A percentile compares a stretch with the other conserved stretches of the same genome.
Evolutionary conservation across 2,797 vertebrate species (phyloP).

Genomic region (Morus bassanus): DNA sequence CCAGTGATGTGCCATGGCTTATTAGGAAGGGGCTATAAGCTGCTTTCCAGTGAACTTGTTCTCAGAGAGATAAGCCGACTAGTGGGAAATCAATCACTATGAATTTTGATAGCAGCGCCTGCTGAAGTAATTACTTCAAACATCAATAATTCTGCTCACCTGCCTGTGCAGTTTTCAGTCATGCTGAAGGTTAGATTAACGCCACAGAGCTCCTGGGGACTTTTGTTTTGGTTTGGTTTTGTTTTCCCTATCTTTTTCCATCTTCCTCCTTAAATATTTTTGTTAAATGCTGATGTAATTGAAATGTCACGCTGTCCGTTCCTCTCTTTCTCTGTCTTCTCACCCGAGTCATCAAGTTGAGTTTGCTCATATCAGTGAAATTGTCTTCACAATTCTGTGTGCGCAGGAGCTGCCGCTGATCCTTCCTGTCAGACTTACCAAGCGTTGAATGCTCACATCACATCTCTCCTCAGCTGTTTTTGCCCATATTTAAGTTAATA

Average conservation of each 20-base stretch:
- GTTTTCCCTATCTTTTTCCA: neutral
- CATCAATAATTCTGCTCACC: constrained; percentile 68
- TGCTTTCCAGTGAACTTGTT: constrained; percentile 62
- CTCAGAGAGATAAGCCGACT: constrained; percentile 67
- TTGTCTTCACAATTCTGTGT: neutral
- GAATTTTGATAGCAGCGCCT: constrained; percentile 68
- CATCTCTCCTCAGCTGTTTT: neutral
- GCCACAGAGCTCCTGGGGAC: neutral
- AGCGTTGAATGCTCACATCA: neutral
- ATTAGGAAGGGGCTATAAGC: constrained; percentile 71
- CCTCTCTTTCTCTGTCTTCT: constrained; percentile 18
- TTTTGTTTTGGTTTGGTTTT: constrained; percentile 20
- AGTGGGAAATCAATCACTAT: constrained; percentile 71
- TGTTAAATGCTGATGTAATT: constrained; percentile 7
- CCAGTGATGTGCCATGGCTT: constrained; percentile 59
- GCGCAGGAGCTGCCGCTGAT: neutral
- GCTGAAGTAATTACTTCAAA: constrained; percentile 67
- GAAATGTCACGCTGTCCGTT: neutral
- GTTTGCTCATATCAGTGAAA: constrained; percentile 17
- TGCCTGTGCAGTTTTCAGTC: constrained; percentile 51
- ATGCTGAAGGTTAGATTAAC: constrained; percentile 59
- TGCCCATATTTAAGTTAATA: neutral
- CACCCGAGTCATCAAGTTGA: constrained; percentile 3
- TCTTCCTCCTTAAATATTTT: neutral
- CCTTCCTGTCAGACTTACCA: constrained; percentile 12